Evolutionary conservation across 2,888 invertebrate genomes (phyloP), one percentile per base, ranked within the genome.

Genomic region (Notodonta dromedarius): DNA sequence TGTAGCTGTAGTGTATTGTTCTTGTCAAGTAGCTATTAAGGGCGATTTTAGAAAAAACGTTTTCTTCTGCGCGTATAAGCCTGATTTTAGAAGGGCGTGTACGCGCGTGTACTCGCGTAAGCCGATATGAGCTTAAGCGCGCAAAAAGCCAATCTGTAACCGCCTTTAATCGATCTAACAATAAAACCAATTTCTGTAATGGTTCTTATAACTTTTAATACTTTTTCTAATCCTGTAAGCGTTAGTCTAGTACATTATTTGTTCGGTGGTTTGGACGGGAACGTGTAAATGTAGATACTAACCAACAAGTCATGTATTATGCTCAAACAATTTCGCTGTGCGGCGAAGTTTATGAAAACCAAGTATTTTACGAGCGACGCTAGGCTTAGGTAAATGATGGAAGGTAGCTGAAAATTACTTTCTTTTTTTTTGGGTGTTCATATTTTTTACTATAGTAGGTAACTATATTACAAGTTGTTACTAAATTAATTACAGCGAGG

Each of bases 301-400:
- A 72, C 67, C 62, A 67, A 56, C 57, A 54, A 42, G 44, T 56
- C 62, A 65, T 68, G 59, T 61, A 65, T 70, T 61, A 67, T 67
- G 67, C 62, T 62, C 58, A 61, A 66, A 73, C 62, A 72, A 72
- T 72, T 70, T 70, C 54, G 55, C 53, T 60, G 44, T 14, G 12
- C 32, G 58, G 58, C 13, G 61, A 58, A 62, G 58, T 67, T 70
- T 67, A 72, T 72, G 62, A 62, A 70, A 65, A 62, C 39, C 59
- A 65, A 65, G 65, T 65, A 65, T 65, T 69, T 70, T 71, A 72
- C 62, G 61, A 44, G 54, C 50, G 57, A 44, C 51, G 12, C 56
- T 39, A 62, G 53, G 51, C 53, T 70, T 61, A 62, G 56, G 58
- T 32, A 50, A 63, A 59, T 57, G 57, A 67, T 16, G 56, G 58